A percentile compares a stretch with the other conserved stretches of the same genome.
phyloP scores from a whole-genome alignment of 1,140 invertebrate species.

The Spodoptera frugiperda region DNA sequence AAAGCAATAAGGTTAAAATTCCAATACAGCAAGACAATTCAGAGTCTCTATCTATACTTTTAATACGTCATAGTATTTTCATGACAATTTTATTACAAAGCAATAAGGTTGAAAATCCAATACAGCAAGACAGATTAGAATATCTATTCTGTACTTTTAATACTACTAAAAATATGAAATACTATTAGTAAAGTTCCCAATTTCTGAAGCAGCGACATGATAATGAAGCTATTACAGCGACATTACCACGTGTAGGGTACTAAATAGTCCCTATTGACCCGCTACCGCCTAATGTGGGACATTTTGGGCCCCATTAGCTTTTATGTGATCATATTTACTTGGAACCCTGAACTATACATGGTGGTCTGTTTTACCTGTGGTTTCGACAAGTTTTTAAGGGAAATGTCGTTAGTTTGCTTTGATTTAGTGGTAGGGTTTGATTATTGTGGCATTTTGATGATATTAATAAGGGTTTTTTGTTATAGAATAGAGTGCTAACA shows the following conservation, averaged over 20 bases:
- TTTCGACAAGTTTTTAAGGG: background rate
- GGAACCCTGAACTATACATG: conserved; percentile 48
- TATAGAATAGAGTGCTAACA: too few relatives aligned
- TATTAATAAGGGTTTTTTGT: too few relatives aligned
- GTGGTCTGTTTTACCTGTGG: conserved; percentile 18
- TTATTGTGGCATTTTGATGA: too few relatives aligned
- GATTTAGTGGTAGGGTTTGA: too few relatives aligned
- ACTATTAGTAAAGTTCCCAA: background rate
- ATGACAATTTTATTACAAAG: background rate
- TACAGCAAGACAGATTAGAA: too few relatives aligned
- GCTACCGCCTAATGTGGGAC: conserved; percentile 37
- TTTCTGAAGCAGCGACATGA: conserved; percentile 15
- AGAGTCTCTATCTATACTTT: too few relatives aligned
- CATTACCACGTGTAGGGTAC: conserved; percentile 34
- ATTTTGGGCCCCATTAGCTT: conserved; percentile 53
- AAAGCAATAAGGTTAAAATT: background rate
- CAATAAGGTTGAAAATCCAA: background rate
- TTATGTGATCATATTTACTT: conserved; percentile 61
- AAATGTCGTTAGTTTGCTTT: too few relatives aligned
- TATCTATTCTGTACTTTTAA: too few relatives aligned
- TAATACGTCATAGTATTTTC: background rate
- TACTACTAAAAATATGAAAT: too few relatives aligned
- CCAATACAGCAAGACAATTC: background rate
- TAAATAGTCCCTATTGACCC: conserved; percentile 47
- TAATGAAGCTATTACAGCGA: conserved; percentile 40